Base-by-base conservation (phyloP, 2,113 vertebrate species). In the Anas platyrhynchos region DNA sequence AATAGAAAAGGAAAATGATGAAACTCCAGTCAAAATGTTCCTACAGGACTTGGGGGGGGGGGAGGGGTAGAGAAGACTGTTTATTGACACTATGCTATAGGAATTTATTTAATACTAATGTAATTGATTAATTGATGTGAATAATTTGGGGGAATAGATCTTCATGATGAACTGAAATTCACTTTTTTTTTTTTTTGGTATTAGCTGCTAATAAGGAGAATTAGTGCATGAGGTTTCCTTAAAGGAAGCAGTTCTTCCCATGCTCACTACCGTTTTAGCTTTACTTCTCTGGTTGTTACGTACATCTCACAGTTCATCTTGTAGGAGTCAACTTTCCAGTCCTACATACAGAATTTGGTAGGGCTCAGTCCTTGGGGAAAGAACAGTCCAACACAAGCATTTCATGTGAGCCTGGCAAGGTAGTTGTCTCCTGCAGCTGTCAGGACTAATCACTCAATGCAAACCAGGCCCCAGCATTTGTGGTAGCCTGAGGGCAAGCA, bases 401-500 rank as follows among this genome's bases (percentile, higher is more conserved):
- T 95, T 95, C 86, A 41, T 69, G 81, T 43, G 63, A 93, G 92
- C 83, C 38, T 96, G 96, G 95, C 75, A 16, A 72, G 93, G 92
- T 46, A 36, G 74, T 91, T 88, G 86, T 91, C 86, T 75, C 83
- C 69, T 87, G 92, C 77, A 92, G 95, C 96, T 95, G 96, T 91
- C 91, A 93, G 73, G 75, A 71, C 83, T 81, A 86, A 96, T 91
- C 96, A 91, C 50, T 74, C 85, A 84, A 65, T 48, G 91, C 41
- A 96, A 95, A 82, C 63, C 93, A 84, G 94, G 62, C 91, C 95
- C 80, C 96, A n/a, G 88, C 91, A 75, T 89, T 61, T 36, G 43
- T 46, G 79, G 72, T 91, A 88, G 93, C 94, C 94, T 48, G 75
- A 54, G 96, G 96, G 94, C 83, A 94, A 94, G 94, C 86, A 65